Percentiles rank a stretch among this genome's conserved stretches.
Conservation (phyloP, 2,113 vertebrate genomes). For the Turdus rufiventris region DNA sequence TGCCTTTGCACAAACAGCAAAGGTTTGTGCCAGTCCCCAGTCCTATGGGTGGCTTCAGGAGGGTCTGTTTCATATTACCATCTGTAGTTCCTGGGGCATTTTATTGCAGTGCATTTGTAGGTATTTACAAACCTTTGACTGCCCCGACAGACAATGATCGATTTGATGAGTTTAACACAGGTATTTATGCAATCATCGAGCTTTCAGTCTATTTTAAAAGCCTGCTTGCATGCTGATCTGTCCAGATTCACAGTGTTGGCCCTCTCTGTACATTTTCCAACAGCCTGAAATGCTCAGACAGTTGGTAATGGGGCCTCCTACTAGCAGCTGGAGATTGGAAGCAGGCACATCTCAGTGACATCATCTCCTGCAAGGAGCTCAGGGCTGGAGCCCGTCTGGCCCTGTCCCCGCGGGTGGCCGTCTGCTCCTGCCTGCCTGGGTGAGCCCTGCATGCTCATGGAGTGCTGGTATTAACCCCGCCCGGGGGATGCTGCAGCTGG, state of each 20-base stretch:
- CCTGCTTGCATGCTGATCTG: background rate
- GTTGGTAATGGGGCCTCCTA: constrained; percentile 53
- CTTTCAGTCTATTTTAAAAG: background rate
- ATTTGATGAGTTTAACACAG: background rate
- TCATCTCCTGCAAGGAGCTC: background rate
- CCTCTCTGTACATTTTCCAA: background rate
- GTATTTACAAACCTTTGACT: background rate
- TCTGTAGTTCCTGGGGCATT: background rate
- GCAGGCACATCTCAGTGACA: constrained; percentile 23
- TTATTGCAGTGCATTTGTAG: background rate
- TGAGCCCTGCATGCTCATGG: rapidly evolving
- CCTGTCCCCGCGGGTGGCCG: rapidly evolving
- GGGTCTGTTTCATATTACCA: background rate
- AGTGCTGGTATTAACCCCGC: background rate
- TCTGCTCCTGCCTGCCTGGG: background rate
- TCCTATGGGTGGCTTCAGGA: rapidly evolving
- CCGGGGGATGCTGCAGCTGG: rapidly evolving
- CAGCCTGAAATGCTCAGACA: constrained; percentile 51
- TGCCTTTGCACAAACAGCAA: background rate
- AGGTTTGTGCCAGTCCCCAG: background rate
- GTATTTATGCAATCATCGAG: background rate
- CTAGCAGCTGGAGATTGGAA: constrained; percentile 37
- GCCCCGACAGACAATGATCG: background rate
- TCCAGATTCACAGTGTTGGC: background rate
- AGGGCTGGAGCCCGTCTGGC: background rate